Conservation (phyloP, 2,113 vertebrate genomes). For the Colaptes auratus region DNA sequence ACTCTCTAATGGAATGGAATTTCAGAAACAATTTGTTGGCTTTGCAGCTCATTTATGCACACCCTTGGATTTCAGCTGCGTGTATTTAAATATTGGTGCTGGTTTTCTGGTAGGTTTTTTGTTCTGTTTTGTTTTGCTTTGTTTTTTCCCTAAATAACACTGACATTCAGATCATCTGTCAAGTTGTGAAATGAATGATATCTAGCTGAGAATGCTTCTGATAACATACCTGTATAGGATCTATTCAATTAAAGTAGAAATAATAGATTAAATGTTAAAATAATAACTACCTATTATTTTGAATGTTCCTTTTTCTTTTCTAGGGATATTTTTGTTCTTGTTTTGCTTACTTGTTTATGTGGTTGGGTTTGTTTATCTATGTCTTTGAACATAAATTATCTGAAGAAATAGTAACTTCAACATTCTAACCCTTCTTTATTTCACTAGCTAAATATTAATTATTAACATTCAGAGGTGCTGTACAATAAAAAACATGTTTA, state of each 20-base stretch:
- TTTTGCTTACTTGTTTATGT: background rate
- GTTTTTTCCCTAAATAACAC: background rate
- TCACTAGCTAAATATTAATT: background rate
- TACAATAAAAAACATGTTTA: background rate
- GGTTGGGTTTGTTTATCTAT: background rate
- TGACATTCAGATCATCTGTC: background rate
- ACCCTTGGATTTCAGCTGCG: background rate
- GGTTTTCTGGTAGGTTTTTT: background rate
- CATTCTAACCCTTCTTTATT: background rate
- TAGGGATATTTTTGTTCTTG: background rate
- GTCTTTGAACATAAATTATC: background rate
- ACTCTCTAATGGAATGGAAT: background rate
- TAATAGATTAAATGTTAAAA: background rate
- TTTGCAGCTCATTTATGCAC: background rate
- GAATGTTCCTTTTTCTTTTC: background rate
- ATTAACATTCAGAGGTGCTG: background rate
- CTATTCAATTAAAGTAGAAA: background rate
- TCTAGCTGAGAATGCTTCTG: background rate
- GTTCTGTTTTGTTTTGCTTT: background rate
- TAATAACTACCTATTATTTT: background rate
- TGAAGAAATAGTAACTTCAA: background rate
- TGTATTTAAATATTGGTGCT: background rate
- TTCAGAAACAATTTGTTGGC: background rate
- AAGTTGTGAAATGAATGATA: background rate
- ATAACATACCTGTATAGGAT: background rate